A percentile compares a stretch with the other conserved stretches of the same genome.
phyloP scores from a whole-genome alignment of 2,113 vertebrate species.

The Microcebus jonahi region DNA sequence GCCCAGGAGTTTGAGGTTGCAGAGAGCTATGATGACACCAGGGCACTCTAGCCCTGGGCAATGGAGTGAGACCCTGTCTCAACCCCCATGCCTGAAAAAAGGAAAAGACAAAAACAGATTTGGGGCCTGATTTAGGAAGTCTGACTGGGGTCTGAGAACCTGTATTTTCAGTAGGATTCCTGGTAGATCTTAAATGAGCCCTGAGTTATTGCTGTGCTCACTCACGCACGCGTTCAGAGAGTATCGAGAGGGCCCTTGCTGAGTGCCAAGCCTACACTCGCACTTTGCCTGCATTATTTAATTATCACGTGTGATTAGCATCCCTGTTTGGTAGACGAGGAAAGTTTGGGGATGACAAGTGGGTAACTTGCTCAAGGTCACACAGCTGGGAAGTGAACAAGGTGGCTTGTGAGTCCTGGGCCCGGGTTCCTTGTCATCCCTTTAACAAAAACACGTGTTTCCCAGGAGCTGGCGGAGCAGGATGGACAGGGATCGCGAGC shows the following conservation, averaged over 20 bases:
- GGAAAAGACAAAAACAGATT: neutral
- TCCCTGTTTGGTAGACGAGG: neutral
- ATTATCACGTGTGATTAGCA: neutral
- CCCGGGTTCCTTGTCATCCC: neutral
- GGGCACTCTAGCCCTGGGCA: too few species aligned
- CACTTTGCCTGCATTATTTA: neutral
- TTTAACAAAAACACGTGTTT: neutral
- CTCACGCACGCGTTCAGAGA: fast-evolving
- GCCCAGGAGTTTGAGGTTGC: too few species aligned
- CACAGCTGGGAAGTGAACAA: neutral
- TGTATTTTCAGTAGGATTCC: neutral
- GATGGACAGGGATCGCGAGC: fast-evolving
- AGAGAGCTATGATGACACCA: too few species aligned
- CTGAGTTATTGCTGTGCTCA: neutral
- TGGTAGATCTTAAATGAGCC: neutral
- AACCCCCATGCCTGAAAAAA: too few species aligned
- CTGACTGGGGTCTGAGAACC: neutral
- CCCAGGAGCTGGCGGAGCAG: neutral
- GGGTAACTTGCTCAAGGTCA: neutral
- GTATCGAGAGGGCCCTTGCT: fast-evolving
- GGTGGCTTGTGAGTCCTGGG: neutral
- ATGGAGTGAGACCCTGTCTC: too few species aligned
- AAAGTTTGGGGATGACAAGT: neutral
- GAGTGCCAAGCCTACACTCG: neutral
- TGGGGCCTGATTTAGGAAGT: neutral